Evolutionary conservation across 2,797 vertebrate genomes (phyloP), one percentile per base, ranked within the genome.

Genomic region (Pagetopsis macropterus): DNA sequence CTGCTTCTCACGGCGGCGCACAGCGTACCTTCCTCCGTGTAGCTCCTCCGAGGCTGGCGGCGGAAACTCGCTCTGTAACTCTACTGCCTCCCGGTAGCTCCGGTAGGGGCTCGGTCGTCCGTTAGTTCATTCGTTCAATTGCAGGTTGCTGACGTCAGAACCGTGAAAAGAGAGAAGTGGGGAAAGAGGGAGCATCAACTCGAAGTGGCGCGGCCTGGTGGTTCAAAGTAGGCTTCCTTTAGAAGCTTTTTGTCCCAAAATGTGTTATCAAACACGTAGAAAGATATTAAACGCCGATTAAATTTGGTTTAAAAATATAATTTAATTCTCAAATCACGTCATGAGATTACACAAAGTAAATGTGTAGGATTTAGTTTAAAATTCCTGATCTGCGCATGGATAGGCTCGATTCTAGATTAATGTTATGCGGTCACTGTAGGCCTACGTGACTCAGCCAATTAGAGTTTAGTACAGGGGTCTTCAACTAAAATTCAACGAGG

Each of bases 111-210:
- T 89, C 85, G 70, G 50, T 84, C 63, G 70, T 64, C 72, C 62
- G 73, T 73, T 65, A 44, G 64, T 82, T 85, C 78, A 58, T 44
- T 77, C 76, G 84, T 63, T 87, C 75, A 58, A 66, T 81, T 78
- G 84, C 87, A 86, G 84, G 78, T 78, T 83, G 82, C 49, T 91
- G 90, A 93, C 91, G 92, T 93, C 90, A 92, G 44, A 79, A 17
- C 15, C 27, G 51, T 37, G 4, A 21, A 15, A 37, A 41, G 13
- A 66, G 41, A 21, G 46, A 41, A 43, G 63, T 44, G 59, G 33
- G 16, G 48, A n/a, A 21, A 27, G 51, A 33, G 41, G 31, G 19
- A 13, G 49, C 1, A 6, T 23, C 59, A 2, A 0, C 21, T 19
- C 61, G 56, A 65, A 58, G 65, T 85, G 84, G 88, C 85, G 86